Percentiles rank a stretch among this genome's conserved stretches.
Conservation (phyloP, 2,113 vertebrate genomes). For the Paracanthobrama guichenoti region DNA sequence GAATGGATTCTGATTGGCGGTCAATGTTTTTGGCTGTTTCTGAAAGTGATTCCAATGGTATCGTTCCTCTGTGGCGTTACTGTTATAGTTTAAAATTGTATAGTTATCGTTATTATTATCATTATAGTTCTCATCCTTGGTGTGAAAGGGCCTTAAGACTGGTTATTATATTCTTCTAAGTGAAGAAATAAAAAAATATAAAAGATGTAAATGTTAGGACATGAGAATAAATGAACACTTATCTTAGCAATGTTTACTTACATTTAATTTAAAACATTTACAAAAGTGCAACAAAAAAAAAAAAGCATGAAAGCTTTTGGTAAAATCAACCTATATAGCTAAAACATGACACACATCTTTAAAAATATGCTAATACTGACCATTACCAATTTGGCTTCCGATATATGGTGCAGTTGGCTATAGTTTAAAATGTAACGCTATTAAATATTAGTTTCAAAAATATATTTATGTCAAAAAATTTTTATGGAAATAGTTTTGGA, state of each 20-base stretch:
- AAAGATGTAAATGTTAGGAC: background rate
- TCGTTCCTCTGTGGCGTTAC: background rate
- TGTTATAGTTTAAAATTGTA: background rate
- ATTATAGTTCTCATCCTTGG: background rate
- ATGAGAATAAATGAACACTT: background rate
- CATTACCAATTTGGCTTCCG: too few relatives aligned
- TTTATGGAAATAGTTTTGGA: background rate
- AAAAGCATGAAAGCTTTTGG: background rate
- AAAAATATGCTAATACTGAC: too few relatives aligned
- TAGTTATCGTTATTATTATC: background rate
- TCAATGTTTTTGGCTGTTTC: background rate
- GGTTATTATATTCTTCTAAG: background rate
- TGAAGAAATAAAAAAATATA: background rate
- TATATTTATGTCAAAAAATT: too few relatives aligned
- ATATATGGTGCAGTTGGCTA: background rate
- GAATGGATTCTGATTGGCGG: background rate
- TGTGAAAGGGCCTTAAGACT: background rate
- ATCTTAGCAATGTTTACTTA: background rate
- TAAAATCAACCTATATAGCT: background rate
- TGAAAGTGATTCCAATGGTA: background rate
- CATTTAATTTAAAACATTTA: background rate
- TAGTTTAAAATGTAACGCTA: background rate
- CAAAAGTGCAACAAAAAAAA: too few relatives aligned
- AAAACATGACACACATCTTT: background rate
- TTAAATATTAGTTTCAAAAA: background rate